Evolutionary conservation across 2,888 invertebrate species (phyloP), one percentile per base, ranked within the genome.

Genomic region (Platycheirus rosarum): DNA sequence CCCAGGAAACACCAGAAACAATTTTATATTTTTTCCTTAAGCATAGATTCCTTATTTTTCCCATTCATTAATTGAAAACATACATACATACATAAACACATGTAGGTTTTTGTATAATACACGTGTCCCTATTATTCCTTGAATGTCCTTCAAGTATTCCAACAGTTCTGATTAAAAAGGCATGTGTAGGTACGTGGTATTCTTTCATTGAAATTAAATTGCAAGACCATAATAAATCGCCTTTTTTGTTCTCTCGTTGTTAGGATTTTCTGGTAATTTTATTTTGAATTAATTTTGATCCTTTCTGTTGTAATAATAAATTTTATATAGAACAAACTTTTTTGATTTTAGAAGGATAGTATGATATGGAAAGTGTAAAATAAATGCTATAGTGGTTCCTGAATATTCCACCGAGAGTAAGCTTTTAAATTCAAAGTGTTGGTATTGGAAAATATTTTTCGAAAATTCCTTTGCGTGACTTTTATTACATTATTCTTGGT

Each of bases 361-460:
- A 23, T 23, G 23, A 6, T 23, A 18, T 9, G 11, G n/a, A 35
- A 35, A 53, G 35, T 53, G 18, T 53, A 6, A 35, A 16, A 18
- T 16, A n/a, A n/a, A n/a, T n/a, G n/a, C n/a, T n/a, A n/a, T n/a
- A n/a, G n/a, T n/a, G n/a, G n/a, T n/a, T n/a, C n/a, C n/a, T n/a
- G n/a, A n/a, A n/a, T n/a, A n/a, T n/a, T n/a, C n/a, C n/a, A n/a
- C n/a, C n/a, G n/a, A n/a, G n/a, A n/a, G n/a, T n/a, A n/a, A n/a
- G n/a, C n/a, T n/a, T n/a, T n/a, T n/a, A 20, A 40, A 57, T 57
- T 16, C 40, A 60, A 60, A 60, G 57, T 42, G 57, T 60, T 60
- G 23, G 42, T 35, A 40, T 26, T 55, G 23, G 14, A 57, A 60
- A 60, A 14, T 26, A 60, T 60, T 60, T 60, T 60, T 42, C 37